Base-by-base conservation (phyloP, 30 jellyfish, hydroid and myxozoan species). In the Morbakka virulenta region DNA sequence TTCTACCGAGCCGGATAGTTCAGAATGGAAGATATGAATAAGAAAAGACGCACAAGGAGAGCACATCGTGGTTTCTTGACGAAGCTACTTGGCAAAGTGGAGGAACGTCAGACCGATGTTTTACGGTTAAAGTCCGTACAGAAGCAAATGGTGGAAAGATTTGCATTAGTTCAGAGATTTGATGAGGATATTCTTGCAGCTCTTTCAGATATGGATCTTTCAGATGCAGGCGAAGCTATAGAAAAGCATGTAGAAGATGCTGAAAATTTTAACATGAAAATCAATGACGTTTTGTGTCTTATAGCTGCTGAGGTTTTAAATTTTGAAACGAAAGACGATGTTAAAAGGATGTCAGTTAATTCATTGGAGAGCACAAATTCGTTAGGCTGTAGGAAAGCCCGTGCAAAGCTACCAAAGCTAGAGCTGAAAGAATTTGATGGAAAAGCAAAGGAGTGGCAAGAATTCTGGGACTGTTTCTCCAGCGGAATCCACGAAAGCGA, bases 401-500 rank as follows among this genome's bases (percentile, higher is more conserved):
- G 71, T 4, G 84, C 78, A 29, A 35, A 12, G 22, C 49, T 72
- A 26, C 83, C 83, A 26, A 72, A 72, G 25, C 28, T 72, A 72
- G 50, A 72, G 26, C 32, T 72, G 48, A 41, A 72, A 26, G 25
- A 41, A 9, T 72, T 72, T 49, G 25, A 0, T 28, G 83, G 83
- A 2, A 65, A 72, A 28, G 83, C 50, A 0, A 72, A 64, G 32
- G 33, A 72, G 20, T 50, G 83, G 83, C 83, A 72, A 28, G 23
- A 64, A 0, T 72, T 72, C 32, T 72, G 83, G 83, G 83, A 72
- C 74, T 12, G 50, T 12, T 72, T 35, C 83, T 35, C 41, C 24
- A 35, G 83, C 28, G 83, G 74, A 21, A 72, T 72, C 3, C 83
- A 72, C 48, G 78, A 22, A 2, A 64, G 49, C 21, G 24, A 35